Evolutionary conservation across 2,113 vertebrate genomes (phyloP).

Genomic region (Irena cyanogastra): DNA sequence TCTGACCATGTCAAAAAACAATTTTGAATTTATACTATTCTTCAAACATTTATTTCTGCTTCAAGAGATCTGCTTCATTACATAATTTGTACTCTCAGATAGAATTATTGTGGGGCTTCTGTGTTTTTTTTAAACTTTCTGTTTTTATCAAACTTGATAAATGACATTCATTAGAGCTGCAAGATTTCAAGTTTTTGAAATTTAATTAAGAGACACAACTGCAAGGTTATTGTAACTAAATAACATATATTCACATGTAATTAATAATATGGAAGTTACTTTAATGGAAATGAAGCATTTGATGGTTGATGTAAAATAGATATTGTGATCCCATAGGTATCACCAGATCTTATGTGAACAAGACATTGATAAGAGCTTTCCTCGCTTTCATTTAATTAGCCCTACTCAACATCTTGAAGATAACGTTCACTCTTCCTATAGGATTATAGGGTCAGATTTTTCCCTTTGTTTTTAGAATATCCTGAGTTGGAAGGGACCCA

Average conservation of each 20-base stretch:
- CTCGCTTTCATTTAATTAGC: neutral
- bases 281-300: neutral
- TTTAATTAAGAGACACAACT: neutral
- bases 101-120: neutral
- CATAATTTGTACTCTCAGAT: accelerated
- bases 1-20: neutral
- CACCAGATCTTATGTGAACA: neutral
- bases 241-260: neutral
- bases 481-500: neutral
- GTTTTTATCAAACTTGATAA: neutral
- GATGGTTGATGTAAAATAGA: neutral
- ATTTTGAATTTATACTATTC: neutral
- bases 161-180: neutral
- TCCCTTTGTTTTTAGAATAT: neutral
- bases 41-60: neutral
- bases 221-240: neutral
- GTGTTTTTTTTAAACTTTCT: neutral
- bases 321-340: neutral
- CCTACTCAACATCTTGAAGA: neutral
- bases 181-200: neutral
- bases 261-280: neutral
- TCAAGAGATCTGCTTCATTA: neutral
- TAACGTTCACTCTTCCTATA: neutral
- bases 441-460: neutral
- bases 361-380: neutral